These are phyloP conservation scores for Chrysina gloriosa DNA, from an alignment of 2,888 invertebrate species.

Conservation along the genomic window DNA sequence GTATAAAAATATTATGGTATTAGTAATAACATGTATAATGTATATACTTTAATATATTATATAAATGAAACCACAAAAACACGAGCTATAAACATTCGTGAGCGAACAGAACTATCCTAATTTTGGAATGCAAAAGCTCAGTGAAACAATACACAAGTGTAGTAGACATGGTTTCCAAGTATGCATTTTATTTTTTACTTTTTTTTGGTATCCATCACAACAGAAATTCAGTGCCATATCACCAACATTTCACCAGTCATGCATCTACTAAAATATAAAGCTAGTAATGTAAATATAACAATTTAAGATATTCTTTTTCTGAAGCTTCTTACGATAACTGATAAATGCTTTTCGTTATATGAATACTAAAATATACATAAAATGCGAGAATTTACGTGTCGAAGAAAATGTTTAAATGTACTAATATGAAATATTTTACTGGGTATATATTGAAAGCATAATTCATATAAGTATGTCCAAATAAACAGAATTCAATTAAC, in stretches of 20 bases:
- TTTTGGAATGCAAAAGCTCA: conserved; percentile 55
- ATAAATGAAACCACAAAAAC: conserved; percentile 43
- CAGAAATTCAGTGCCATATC: conserved; percentile 59
- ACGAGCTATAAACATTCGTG: conserved; percentile 50
- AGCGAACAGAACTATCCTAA: conserved; percentile 45
- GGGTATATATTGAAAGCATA: conserved; percentile 21
- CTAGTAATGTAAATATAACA: conserved; percentile 43
- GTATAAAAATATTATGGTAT: conserved; percentile 39
- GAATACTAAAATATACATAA: conserved; percentile 27
- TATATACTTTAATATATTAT: conserved; percentile 37
- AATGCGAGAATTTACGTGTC: neutral
- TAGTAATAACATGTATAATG: conserved; percentile 35
- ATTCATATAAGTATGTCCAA: conserved; percentile 23
- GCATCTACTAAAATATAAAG: conserved; percentile 60
- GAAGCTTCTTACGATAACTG: conserved; percentile 35
- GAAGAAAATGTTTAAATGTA: neutral
- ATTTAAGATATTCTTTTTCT: conserved; percentile 19
- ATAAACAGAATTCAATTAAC: conserved; percentile 20
- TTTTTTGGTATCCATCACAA: conserved; percentile 58
- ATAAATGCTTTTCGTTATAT: conserved; percentile 25
- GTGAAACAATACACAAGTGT: conserved; percentile 49
- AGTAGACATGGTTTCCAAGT: conserved; percentile 43
- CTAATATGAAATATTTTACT: neutral
- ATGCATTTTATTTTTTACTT: conserved; percentile 14
- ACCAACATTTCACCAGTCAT: conserved; percentile 57